A percentile compares a stretch with the other conserved stretches of the same genome.
These are phyloP conservation scores for Drosophila rubida DNA, from an alignment of 2,888 invertebrate genomes.

Conservation along the genomic window DNA sequence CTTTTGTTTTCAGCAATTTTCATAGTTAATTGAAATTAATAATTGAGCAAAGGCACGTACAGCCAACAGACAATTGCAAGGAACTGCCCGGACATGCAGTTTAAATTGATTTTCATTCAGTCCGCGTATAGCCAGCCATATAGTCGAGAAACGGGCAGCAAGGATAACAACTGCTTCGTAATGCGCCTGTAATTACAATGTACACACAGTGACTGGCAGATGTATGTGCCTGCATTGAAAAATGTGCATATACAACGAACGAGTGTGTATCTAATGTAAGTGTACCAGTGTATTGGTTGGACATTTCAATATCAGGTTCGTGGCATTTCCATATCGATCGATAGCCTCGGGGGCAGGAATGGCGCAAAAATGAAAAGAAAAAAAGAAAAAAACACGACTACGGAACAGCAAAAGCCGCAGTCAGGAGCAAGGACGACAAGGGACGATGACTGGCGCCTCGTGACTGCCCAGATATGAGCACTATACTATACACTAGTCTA, in stretches of 20 bases:
- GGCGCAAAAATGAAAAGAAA: slow-evolving; percentile 4
- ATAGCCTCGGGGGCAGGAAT: slow-evolving; percentile 14
- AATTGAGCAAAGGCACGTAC: slow-evolving; percentile 43
- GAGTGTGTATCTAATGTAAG: slow-evolving; percentile 15
- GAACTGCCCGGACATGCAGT: slow-evolving; percentile 24
- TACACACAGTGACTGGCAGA: slow-evolving; percentile 49
- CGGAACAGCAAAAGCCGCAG: slow-evolving; percentile 8
- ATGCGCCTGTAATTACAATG: slow-evolving; percentile 65
- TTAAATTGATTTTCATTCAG: slow-evolving; percentile 60
- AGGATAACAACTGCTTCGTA: slow-evolving; percentile 58
- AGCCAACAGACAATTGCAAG: slow-evolving; percentile 26
- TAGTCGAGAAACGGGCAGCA: slow-evolving; percentile 20
- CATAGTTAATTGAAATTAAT: slow-evolving; percentile 64
- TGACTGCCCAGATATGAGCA: slow-evolving; percentile 18
- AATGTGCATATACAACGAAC: slow-evolving; percentile 24
- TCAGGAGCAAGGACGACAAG: slow-evolving; percentile 12
- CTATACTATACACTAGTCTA: slow-evolving; percentile 12
- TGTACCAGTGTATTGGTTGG: slow-evolving; percentile 15
- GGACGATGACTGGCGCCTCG: slow-evolving; percentile 26
- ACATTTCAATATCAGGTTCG: slow-evolving; percentile 72
- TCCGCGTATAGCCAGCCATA: not conserved
- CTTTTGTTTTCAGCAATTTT: slow-evolving; percentile 30
- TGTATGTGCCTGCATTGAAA: slow-evolving; percentile 42
- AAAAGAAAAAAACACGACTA: not conserved
- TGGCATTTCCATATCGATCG: slow-evolving; percentile 77